Percentiles rank a stretch among this genome's conserved stretches.
Evolutionary conservation across 2,888 invertebrate genomes (phyloP).

Genomic region (Catocala fraxini): DNA sequence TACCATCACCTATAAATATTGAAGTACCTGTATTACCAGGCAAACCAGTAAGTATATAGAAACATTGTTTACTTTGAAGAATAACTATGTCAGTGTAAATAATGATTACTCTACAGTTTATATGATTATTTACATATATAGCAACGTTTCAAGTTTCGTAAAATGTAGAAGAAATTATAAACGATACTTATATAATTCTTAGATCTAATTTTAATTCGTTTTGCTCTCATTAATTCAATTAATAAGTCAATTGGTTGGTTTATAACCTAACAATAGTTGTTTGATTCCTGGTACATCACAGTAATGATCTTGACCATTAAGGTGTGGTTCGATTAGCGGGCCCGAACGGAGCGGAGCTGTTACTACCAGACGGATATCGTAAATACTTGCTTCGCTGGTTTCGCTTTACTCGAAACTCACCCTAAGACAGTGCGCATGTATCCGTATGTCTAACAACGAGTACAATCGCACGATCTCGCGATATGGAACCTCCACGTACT

Average conservation of each 20-base stretch:
- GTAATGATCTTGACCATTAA: not conserved
- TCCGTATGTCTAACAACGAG: too few relatives aligned
- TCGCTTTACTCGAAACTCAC: not conserved
- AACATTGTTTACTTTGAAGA: too few relatives aligned
- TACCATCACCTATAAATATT: not conserved
- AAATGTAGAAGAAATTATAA: slow-evolving; percentile 3
- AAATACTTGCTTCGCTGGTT: too few relatives aligned
- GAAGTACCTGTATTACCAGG: too few relatives aligned
- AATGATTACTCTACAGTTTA: not conserved
- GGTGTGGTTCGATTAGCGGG: not conserved
- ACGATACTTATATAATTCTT: slow-evolving; percentile 3
- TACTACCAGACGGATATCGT: too few relatives aligned
- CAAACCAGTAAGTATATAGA: too few relatives aligned
- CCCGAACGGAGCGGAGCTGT: too few relatives aligned
- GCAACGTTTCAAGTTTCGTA: slow-evolving; percentile 7
- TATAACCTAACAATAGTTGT: slow-evolving; percentile 2
- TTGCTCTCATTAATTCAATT: slow-evolving; percentile 3
- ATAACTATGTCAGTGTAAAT: not conserved
- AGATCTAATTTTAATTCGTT: slow-evolving; percentile 8
- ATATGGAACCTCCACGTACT: not conserved
- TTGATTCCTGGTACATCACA: slow-evolving; percentile 7
- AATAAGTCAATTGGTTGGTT: not conserved
- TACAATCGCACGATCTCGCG: not conserved
- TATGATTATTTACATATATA: not conserved
- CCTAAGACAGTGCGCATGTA: not conserved